A percentile compares a stretch with the other conserved stretches of the same genome.
Conservation (phyloP, 2,888 invertebrate species). For the Caenorhabditis drosophilae region DNA sequence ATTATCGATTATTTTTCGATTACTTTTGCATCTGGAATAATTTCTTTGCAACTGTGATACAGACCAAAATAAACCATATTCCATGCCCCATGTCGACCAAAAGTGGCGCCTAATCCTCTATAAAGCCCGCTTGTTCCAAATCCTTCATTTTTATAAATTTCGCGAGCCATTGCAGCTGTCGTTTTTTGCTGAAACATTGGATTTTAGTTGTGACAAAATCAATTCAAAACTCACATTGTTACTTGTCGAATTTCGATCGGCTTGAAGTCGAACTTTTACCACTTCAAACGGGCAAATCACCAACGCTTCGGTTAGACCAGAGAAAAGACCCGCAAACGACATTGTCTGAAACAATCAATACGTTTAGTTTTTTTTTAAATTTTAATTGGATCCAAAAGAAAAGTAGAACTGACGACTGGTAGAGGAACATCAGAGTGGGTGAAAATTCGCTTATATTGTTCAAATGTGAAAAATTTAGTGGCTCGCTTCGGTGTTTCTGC, state of each 20-base stretch:
- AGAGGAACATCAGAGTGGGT: slow-evolving; percentile 73
- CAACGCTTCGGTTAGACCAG: slow-evolving; percentile 86
- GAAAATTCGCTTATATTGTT: slow-evolving; percentile 87
- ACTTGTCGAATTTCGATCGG: slow-evolving; percentile 49
- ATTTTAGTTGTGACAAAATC: background rate
- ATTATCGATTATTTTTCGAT: slow-evolving; percentile 1
- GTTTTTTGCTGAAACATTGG: slow-evolving; percentile 72
- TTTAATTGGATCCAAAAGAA: background rate
- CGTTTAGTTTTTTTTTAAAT: background rate
- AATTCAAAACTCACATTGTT: background rate
- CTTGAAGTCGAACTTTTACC: slow-evolving; percentile 79
- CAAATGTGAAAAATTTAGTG: slow-evolving; percentile 91
- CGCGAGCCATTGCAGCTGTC: slow-evolving; percentile 81
- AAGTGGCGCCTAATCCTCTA: slow-evolving; percentile 81
- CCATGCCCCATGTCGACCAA: slow-evolving; percentile 86
- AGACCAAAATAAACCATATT: slow-evolving; percentile 94
- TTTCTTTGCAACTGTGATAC: slow-evolving; percentile 86
- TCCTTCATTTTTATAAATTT: slow-evolving; percentile 81
- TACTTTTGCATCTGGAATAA: slow-evolving; percentile 69
- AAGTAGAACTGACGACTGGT: slow-evolving; percentile 31
- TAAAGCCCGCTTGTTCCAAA: slow-evolving; percentile 75
- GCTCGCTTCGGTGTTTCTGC: slow-evolving; percentile 94
- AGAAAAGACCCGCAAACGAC: slow-evolving; percentile 84
- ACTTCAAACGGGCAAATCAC: slow-evolving; percentile 93
- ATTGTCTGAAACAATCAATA: slow-evolving; percentile 72